Evolutionary conservation across 2,888 invertebrate species (phyloP).

Genomic region (Diaprepes abbreviatus): DNA sequence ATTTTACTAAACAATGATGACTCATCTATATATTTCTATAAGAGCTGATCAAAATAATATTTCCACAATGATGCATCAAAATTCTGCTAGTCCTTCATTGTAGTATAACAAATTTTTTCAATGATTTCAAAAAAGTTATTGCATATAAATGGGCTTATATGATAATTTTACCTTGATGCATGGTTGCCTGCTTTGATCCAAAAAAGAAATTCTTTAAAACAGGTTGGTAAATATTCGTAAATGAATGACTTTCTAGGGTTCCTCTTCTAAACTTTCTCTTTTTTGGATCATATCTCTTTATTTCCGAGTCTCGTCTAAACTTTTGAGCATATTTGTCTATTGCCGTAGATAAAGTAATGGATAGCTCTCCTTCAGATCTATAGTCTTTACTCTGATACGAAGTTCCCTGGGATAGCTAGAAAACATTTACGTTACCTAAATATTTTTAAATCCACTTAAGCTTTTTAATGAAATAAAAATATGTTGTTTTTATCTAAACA

Average conservation of each 20-base stretch:
- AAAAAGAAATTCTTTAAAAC: slow-evolving; percentile 63
- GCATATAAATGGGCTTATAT: no score
- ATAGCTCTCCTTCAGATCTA: slow-evolving; percentile 44
- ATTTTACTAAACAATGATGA: no score
- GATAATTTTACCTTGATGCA: slow-evolving; percentile 62
- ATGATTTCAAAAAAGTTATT: no score
- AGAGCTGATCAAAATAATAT: no score
- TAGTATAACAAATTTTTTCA: no score
- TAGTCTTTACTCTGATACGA: slow-evolving; percentile 60
- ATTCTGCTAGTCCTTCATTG: no score
- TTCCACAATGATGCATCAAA: no score
- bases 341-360: slow-evolving; percentile 39
- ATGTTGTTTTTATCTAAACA: no score
- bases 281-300: slow-evolving; percentile 55
- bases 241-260: slow-evolving; percentile 66
- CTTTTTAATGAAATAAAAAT: no score
- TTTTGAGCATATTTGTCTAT: slow-evolving; percentile 61
- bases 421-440: no score
- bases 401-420: slow-evolving; percentile 60
- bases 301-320: slow-evolving; percentile 64
- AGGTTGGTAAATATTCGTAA: slow-evolving; percentile 63
- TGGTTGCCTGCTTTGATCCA: slow-evolving; percentile 61
- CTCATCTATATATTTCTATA: no score
- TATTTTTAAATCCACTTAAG: no score
- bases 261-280: slow-evolving; percentile 61